Evolutionary conservation across 2,113 vertebrate species (phyloP), one percentile per base, ranked within the genome.

Genomic region (Mustelus asterias): DNA sequence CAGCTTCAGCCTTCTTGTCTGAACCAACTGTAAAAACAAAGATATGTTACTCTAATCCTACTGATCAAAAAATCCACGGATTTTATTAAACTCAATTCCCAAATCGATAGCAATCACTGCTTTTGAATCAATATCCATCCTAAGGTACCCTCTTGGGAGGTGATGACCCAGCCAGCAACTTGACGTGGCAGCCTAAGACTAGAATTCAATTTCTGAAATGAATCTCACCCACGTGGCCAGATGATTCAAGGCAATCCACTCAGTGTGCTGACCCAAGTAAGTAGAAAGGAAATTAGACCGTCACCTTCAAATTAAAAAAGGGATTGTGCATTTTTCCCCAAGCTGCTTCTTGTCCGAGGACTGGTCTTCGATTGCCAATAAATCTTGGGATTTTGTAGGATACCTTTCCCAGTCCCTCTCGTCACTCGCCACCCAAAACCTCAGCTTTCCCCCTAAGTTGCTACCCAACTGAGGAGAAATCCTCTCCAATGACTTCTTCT

Each of bases 1-100:
- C 99, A 0, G 99, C 99, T 97, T 99, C 99, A 0, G 99, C 99
- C 97, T 99, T 99, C 98, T 99, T 99, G 97, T 99, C 99, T 85
- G 98, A 98, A 96, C 99, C 99, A 98, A 98, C 99, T 99, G 96
- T 0, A 80, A 85, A 95, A 80, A 37, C 37, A 22, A n/a, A 7
- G 1, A 20, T 83, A 20, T 83, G 41, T 83, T 41, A 83, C 80
- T 41, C 18, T 20, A 29, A 44, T 83, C 80, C 80, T 20, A 16
- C 80, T 63, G 29, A 33, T 90, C 37, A 63, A 92, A 63, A n/a
- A 9, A 26, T 88, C 16, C 20, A 29, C n/a, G n/a, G 44, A 54
- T 88, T 58, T 89, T 58, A 92, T 92, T 63, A 88, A 48, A 60
- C 13, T 54, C 86, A 89, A 58, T 89, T 48, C 44, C 22, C n/a